Base-by-base conservation (phyloP, 1,140 invertebrate genomes). In the Drosophila sechellia region DNA sequence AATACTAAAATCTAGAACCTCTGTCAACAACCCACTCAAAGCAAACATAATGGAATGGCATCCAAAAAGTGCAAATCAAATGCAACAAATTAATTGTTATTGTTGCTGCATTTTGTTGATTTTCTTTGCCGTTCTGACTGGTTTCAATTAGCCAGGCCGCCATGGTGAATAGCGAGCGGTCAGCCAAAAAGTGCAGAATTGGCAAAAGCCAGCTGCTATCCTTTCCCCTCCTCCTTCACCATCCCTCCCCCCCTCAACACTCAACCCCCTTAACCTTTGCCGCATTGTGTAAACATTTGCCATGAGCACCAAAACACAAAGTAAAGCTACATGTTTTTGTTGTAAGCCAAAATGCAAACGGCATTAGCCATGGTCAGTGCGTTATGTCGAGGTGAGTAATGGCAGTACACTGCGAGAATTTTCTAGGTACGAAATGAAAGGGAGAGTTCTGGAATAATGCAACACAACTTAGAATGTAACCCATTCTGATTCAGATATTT, bases 321-420 rank as follows among this genome's bases (percentile, higher is more conserved):
- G 56, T 25, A 73, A 40, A 54, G 43, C 57, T 22, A 63, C 58
- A 63, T 63, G 52, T 22, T 60, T 57, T 57, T 61, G 50, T 53
- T 83, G 75, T 68, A 65, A 87, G 79, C 81, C 83, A 72, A 72
- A 86, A 86, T 68, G 64, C 83, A 87, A 87, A 86, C 75, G 65
- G 43, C 53, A 86, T 86, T 86, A 87, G 76, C 79, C 76, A 79
- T 79, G 84, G 75, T 72, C 84, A 89, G 75, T 87, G 76, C 79
- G 58, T 71, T 52, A 46, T 59, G 46, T 50, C 25, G 46, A 50
- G 40, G 13, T 52, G 70, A 42, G 53, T 56, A 59, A 52, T 48
- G 46, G 37, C 34, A 25, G 5, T 39, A 6, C 46, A 85, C 77
- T 53, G 49, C 0, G 8, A 46, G 12, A 71, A 71, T 35, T 17